phyloP scores from a whole-genome alignment of 2,113 vertebrate genomes.

The Cyanoramphus novaezelandiae region DNA sequence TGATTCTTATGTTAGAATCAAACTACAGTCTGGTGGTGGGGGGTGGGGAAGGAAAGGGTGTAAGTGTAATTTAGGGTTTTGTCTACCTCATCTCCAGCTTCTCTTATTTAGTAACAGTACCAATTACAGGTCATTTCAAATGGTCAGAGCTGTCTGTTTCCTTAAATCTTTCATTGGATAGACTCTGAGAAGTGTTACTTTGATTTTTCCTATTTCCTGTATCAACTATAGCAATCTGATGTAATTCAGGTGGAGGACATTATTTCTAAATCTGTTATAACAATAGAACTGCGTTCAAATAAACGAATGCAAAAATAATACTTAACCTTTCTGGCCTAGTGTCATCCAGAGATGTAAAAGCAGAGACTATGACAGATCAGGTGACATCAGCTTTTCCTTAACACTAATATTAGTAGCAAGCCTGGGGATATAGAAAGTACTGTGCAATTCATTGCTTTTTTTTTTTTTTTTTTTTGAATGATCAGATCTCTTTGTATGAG shows the following conservation, averaged over 20 bases:
- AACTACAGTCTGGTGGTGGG: neutral
- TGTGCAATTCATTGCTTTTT: neutral
- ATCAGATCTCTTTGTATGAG: conserved; percentile 24
- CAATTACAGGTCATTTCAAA: neutral
- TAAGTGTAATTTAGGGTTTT: neutral
- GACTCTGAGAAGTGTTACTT: neutral
- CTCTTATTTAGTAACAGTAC: neutral
- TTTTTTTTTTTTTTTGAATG: neutral
- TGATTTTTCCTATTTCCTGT: conserved; percentile 23
- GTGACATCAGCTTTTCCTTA: conserved; percentile 51
- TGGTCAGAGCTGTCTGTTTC: neutral
- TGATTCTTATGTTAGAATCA: neutral
- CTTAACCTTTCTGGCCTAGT: neutral
- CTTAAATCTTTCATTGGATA: neutral
- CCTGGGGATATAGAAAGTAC: neutral
- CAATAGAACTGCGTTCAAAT: neutral
- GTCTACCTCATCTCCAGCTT: neutral
- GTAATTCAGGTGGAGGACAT: conserved; percentile 24
- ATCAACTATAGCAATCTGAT: conserved; percentile 1
- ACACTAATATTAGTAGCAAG: conserved; percentile 6
- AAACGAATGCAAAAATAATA: conserved; percentile 28
- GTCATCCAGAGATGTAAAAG: neutral
- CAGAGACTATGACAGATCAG: neutral
- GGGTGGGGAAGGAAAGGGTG: neutral
- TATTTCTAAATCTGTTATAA: conserved; percentile 38